A percentile compares a stretch with the other conserved stretches of the same genome.
Conservation (phyloP, 2,797 vertebrate genomes). For the Zenarchopterus dispar region DNA sequence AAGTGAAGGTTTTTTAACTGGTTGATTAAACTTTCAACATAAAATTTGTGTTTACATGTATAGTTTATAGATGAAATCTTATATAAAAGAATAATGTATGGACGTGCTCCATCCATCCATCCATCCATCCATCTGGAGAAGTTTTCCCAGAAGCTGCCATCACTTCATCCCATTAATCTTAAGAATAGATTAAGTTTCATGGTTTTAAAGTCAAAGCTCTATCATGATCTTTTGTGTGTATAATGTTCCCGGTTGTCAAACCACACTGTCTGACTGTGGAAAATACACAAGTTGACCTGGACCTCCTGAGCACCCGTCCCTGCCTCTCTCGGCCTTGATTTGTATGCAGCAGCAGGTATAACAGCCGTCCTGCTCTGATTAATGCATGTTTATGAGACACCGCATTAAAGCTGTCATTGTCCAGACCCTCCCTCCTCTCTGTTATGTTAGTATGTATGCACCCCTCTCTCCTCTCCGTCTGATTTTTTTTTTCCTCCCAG, state of each 20-base stretch:
- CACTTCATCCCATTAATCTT: too few relatives aligned
- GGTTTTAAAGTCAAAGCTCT: too few relatives aligned
- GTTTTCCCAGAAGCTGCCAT: too few relatives aligned
- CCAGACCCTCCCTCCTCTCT: slow-evolving; percentile 26
- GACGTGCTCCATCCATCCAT: too few relatives aligned
- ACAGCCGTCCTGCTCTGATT: slow-evolving; percentile 58
- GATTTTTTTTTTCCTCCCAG: slow-evolving; percentile 36
- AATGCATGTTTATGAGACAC: slow-evolving; percentile 75
- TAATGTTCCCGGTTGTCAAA: slow-evolving; percentile 3
- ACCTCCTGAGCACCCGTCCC: slow-evolving; percentile 20
- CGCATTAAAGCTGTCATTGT: slow-evolving; percentile 62
- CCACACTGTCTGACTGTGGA: not conserved
- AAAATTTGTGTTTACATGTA: too few relatives aligned
- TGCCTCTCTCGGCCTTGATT: slow-evolving; percentile 24
- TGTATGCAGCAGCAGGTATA: slow-evolving; percentile 35
- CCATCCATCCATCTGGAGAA: too few relatives aligned
- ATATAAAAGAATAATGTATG: too few relatives aligned
- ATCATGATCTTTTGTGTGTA: not conserved
- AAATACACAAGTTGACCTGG: slow-evolving; percentile 28
- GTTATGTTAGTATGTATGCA: slow-evolving; percentile 18
- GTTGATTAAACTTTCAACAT: too few relatives aligned
- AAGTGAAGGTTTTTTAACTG: too few relatives aligned
- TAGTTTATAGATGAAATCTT: too few relatives aligned
- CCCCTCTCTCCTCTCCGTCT: slow-evolving; percentile 29
- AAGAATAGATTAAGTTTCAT: too few relatives aligned